phyloP scores from a whole-genome alignment of 1,140 invertebrate genomes.

The Rhagoletis pomonella region DNA sequence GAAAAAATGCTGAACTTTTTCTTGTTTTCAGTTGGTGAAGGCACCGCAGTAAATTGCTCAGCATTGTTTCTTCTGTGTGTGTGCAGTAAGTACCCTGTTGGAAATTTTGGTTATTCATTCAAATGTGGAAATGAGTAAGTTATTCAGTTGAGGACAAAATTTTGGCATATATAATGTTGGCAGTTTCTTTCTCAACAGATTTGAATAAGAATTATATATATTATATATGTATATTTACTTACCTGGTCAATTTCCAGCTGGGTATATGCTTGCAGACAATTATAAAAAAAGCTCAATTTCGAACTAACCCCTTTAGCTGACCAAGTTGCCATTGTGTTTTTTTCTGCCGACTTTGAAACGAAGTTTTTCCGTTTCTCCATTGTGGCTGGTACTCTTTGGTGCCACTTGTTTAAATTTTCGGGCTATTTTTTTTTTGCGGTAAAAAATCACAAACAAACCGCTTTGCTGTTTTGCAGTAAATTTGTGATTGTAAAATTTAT shows the following conservation, averaged over 20 bases:
- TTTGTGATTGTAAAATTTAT: background rate
- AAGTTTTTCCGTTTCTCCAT: background rate
- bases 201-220: no score
- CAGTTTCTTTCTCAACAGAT: no score
- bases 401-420: background rate
- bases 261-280: background rate
- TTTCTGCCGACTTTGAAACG: background rate
- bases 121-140: no score
- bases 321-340: background rate
- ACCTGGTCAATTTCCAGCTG: background rate
- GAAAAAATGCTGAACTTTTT: conserved; percentile 33
- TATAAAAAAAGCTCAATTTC: background rate
- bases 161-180: no score
- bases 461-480: conserved; percentile 5
- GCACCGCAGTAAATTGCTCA: conserved; percentile 30
- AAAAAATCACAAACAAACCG: background rate
- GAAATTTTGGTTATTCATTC: background rate
- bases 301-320: background rate
- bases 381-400: background rate
- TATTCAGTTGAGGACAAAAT: no score
- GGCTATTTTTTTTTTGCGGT: background rate
- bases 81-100: background rate
- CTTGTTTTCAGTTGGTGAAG: background rate
- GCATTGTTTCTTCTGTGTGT: conserved; percentile 9
- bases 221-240: no score